Base-by-base conservation (phyloP, 2,888 invertebrate genomes). In the Bellardia pandia region DNA sequence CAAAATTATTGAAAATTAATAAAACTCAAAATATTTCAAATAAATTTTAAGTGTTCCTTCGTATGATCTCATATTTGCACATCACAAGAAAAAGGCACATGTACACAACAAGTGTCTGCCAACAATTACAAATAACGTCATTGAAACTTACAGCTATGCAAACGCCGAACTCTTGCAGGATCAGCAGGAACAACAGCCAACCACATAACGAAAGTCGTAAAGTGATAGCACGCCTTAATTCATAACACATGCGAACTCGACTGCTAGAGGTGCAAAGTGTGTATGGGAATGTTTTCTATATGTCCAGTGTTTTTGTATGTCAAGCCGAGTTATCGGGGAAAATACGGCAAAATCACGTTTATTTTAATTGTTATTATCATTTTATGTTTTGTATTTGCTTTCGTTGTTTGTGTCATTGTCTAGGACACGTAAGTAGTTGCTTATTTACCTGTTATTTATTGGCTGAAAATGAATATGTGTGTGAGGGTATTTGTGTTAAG, bases 161-260 rank as follows among this genome's bases (percentile, higher is more conserved):
- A 71, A 30, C 11, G 37, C 13, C 45, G 5, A 33, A 71, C 33
- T 30, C 40, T 42, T 13, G 6, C 13, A 64, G 81, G 79, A 80
- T 76, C 79, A 23, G 37, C 48, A 56, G 6, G 14, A 62, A 53
- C 48, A n/a, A 53, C 11, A 71, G 60, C 58, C 58, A 74, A 11
- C 11, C 60, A 51, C 51, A 56, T 11, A 62, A 23, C 4, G 64
- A 68, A 77, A 66, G 53, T 53, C 64, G 58, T 45, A 71, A 66
- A 33, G 76, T 66, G 58, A 71, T 76, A 80, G 83, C 86, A 86
- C 79, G 83, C 86, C 83, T 80, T 83, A 83, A 83, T 72, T 58
- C 79, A 79, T 72, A 86, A 83, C 86, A 83, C 69, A 69, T 86
- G 82, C 75, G 69, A 66, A 13, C n/a, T 11, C 23, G 23, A 56